These are phyloP conservation scores for Cisticola juncidis DNA, from an alignment of 2,113 vertebrate genomes.

Conservation along the genomic window DNA sequence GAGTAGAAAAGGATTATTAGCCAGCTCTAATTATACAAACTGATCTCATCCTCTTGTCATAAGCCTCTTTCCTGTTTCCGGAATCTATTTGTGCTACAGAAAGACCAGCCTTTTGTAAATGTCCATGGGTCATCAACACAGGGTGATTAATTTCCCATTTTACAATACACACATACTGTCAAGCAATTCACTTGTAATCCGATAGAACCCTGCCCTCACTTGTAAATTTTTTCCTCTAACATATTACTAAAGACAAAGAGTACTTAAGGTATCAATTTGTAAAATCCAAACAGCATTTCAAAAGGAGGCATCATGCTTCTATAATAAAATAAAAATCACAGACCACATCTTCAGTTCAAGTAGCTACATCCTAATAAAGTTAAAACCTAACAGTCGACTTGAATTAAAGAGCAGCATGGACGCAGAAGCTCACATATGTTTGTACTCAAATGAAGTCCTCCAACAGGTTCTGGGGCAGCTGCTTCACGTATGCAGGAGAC, in stretches of 20 bases:
- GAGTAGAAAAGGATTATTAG: slow-evolving; percentile 80
- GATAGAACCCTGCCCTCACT: neutral
- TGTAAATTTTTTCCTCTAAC: neutral
- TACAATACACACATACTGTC: neutral
- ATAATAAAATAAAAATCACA: slow-evolving; percentile 40
- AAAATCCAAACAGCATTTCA: neutral
- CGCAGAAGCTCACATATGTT: slow-evolving; percentile 9
- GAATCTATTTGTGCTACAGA: slow-evolving; percentile 65
- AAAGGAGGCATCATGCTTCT: neutral
- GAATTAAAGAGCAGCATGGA: slow-evolving; percentile 1
- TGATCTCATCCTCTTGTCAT: slow-evolving; percentile 83
- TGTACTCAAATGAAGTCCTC: slow-evolving; percentile 38
- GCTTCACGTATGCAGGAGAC: neutral
- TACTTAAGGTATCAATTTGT: neutral
- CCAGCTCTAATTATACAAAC: slow-evolving; percentile 83
- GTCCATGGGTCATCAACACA: slow-evolving; percentile 19
- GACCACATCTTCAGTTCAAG: slow-evolving; percentile 33
- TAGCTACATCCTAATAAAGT: slow-evolving; percentile 55
- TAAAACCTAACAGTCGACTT: slow-evolving; percentile 8
- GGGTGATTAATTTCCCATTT: slow-evolving; percentile 18
- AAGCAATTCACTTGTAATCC: neutral
- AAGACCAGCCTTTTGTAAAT: slow-evolving; percentile 37
- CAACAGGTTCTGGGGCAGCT: slow-evolving; percentile 52
- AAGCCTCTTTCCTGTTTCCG: slow-evolving; percentile 76
- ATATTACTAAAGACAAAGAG: neutral